Percentiles rank a stretch among this genome's conserved stretches.
These are phyloP conservation scores for Cantharis flavilabris DNA, from an alignment of 2,888 invertebrate genomes.

Conservation along the genomic window DNA sequence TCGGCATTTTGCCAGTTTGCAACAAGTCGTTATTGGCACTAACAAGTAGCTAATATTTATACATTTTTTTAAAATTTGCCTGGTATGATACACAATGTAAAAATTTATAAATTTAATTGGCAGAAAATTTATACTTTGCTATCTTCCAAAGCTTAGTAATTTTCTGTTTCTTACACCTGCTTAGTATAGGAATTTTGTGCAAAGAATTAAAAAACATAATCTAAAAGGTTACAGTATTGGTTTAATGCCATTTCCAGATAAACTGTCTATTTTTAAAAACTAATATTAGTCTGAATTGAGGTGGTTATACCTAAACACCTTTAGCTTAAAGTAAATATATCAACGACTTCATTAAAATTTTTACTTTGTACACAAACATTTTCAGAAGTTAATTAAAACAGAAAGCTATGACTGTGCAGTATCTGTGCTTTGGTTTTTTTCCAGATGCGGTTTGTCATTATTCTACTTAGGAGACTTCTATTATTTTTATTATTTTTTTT, in stretches of 20 bases:
- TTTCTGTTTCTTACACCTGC: not conserved
- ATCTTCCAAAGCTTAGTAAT: not conserved
- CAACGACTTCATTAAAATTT: slow-evolving; percentile 33
- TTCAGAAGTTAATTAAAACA: not conserved
- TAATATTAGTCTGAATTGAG: slow-evolving; percentile 7
- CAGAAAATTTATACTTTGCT: not conserved
- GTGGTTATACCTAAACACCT: slow-evolving; percentile 20
- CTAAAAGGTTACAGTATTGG: slow-evolving; percentile 26
- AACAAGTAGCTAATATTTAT: slow-evolving; percentile 42
- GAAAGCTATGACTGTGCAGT: not conserved
- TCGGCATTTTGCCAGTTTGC: slow-evolving; percentile 52
- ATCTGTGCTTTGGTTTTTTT: not conserved
- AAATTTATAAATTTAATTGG: not conserved
- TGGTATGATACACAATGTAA: not conserved
- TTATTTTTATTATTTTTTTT: not conserved
- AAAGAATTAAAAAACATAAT: not conserved
- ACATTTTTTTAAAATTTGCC: not conserved
- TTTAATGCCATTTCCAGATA: slow-evolving; percentile 27
- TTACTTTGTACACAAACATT: not conserved
- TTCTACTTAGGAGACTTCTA: not conserved
- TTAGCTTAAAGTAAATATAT: slow-evolving; percentile 31
- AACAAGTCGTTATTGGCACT: slow-evolving; percentile 49
- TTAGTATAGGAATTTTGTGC: not conserved
- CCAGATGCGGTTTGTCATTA: not conserved
- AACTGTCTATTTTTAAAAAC: slow-evolving; percentile 16